These are phyloP conservation scores for Aspidapion aeneum DNA, from an alignment of 2,888 invertebrate species.

Conservation along the genomic window DNA sequence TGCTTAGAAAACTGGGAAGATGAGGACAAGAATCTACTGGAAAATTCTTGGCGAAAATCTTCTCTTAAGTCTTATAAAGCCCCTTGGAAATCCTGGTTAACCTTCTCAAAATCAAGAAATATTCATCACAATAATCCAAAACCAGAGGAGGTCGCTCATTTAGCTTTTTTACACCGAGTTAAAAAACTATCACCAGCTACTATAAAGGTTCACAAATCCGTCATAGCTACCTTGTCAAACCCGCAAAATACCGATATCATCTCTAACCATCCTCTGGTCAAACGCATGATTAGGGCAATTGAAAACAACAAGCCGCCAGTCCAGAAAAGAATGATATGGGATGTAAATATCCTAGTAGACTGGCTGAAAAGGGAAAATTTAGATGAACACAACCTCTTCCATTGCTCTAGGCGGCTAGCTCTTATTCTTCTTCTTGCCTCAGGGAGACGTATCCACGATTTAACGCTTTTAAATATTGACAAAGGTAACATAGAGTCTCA, in stretches of 20 bases:
- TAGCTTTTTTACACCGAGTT: conserved; percentile 9
- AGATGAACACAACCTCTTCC: neutral
- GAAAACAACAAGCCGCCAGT: conserved; percentile 10
- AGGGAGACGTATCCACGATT: neutral
- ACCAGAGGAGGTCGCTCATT: neutral
- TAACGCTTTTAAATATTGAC: neutral
- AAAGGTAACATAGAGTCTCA: neutral
- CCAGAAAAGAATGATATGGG: conserved; percentile 14
- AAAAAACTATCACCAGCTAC: conserved; percentile 13
- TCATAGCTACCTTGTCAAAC: conserved; percentile 14
- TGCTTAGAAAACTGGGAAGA: too few relatives aligned
- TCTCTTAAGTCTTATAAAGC: neutral
- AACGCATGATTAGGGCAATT: conserved; percentile 25
- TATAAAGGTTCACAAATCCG: conserved; percentile 18
- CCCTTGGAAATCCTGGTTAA: neutral
- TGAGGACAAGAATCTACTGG: neutral
- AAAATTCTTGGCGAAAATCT: neutral
- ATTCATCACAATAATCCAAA: neutral
- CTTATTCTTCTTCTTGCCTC: neutral
- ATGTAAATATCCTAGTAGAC: conserved; percentile 8
- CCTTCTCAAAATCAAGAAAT: neutral
- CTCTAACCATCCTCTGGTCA: conserved; percentile 12
- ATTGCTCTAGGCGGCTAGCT: neutral
- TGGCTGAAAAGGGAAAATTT: conserved; percentile 8
- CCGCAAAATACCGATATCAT: conserved; percentile 1